Evolutionary conservation across 2,797 vertebrate species (phyloP), one percentile per base, ranked within the genome.

Genomic region (Ceryle rudis): DNA sequence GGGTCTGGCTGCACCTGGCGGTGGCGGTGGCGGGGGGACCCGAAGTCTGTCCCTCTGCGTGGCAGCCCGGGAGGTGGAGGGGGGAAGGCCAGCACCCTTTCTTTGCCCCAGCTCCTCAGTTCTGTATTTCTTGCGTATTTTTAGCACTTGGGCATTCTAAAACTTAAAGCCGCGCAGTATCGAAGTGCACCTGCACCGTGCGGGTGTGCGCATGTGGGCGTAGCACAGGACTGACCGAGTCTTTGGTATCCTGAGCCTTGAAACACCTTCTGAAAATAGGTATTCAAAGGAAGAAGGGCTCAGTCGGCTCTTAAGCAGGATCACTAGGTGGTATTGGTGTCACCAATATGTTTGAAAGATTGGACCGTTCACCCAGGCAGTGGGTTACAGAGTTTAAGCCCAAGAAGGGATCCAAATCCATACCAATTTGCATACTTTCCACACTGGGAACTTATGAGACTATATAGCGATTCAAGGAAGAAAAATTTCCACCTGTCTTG

Each of bases 11-110:
- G 21, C 85, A 31, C 81, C 89, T 73, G 55, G 67, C 37, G 57
- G 86, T 8, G 4, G 0, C 20, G 4, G 8, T 8, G 4, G 0
- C 20, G 4, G 8, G 1, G 2, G 5, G 8, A 13, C 8, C 57
- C 33, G 23, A 11, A 21, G 39, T 28, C 60, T 41, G 35, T 20
- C 29, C 33, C 15, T 14, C 47, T 42, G 71, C 37, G 2, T 5
- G 49, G 16, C 11, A 11, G 7, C 13, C 16, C 15, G 4, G 4
- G n/a, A 8, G 5, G 23, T 3, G 2, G 18, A 41, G 1, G 16
- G 58, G 20, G 12, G 8, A 11, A 8, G 5, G 7, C 29, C 52
- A 5, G 6, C 2, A 5, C 2, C 2, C 19, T 79, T 52, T 26
- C 23, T 29, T 33, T 2, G 21, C 19, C 8, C 2, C 3, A 1